These are phyloP conservation scores for Auanema sp. DNA, from an alignment of 2,888 invertebrate species.

Conservation along the genomic window DNA sequence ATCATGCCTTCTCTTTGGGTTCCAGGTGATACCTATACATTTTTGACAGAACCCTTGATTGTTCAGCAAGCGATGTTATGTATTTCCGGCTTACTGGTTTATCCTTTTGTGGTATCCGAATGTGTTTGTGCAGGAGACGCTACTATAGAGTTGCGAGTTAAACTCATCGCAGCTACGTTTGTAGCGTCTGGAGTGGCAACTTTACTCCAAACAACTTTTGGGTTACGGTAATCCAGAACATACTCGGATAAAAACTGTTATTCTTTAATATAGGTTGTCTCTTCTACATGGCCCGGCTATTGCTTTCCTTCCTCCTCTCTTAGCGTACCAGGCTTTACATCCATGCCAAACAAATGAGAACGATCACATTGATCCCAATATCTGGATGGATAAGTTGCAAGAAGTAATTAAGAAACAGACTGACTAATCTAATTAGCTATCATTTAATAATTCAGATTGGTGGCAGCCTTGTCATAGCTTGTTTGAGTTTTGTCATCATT, in stretches of 20 bases:
- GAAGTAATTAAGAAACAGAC: conserved; percentile 2
- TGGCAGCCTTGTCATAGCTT: conserved; percentile 53
- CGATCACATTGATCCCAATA: conserved; percentile 44
- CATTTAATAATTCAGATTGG: conserved; percentile 44
- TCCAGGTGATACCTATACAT: neutral
- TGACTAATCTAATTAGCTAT: neutral
- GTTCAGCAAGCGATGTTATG: conserved; percentile 58
- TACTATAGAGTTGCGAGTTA: conserved; percentile 49
- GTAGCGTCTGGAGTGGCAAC: conserved; percentile 55
- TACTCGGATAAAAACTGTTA: neutral
- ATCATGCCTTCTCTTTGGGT: neutral
- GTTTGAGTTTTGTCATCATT: conserved; percentile 50
- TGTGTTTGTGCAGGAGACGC: conserved; percentile 50
- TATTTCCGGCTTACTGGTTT: conserved; percentile 54
- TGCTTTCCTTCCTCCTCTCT: conserved; percentile 55
- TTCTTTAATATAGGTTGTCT: conserved; percentile 39
- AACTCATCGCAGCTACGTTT: conserved; percentile 56
- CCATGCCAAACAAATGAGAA: conserved; percentile 33
- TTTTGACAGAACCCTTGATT: neutral
- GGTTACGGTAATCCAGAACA: conserved; percentile 33
- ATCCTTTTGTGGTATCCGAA: conserved; percentile 52
- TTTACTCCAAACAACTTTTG: conserved; percentile 54
- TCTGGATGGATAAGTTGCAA: conserved; percentile 36
- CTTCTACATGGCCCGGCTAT: conserved; percentile 57
- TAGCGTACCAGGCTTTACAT: conserved; percentile 47